phyloP scores from a whole-genome alignment of 2,888 invertebrate species.

The Imbricaverruca yamaguchii region DNA sequence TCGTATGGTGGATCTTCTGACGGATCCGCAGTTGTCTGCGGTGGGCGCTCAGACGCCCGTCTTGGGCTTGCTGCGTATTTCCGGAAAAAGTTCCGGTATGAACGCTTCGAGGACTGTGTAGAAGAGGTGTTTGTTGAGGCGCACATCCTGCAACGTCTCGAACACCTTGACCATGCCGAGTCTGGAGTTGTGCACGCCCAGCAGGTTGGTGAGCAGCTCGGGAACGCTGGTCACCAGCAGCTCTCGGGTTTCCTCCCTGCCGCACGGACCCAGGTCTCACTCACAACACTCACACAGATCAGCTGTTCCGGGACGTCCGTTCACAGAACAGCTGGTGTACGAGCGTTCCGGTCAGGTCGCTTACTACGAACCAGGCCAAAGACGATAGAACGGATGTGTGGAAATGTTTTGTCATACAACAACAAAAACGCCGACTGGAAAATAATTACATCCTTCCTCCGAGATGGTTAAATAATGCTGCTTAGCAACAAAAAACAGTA shows the following conservation, averaged over 20 bases:
- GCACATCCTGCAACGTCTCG: slow-evolving; percentile 72
- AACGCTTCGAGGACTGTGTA: slow-evolving; percentile 50
- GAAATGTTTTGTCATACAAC: no score
- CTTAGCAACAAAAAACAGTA: no score
- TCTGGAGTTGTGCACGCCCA: slow-evolving; percentile 75
- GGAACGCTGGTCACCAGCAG: slow-evolving; percentile 64
- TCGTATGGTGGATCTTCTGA: no score
- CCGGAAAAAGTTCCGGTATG: slow-evolving; percentile 36
- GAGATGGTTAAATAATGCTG: no score
- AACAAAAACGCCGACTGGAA: no score
- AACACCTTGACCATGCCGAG: slow-evolving; percentile 79
- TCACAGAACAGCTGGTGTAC: no score
- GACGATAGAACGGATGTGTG: no score
- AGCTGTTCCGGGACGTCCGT: no score
- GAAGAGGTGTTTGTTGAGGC: slow-evolving; percentile 81
- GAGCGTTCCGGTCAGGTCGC: no score
- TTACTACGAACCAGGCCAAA: no score
- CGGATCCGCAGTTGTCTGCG: background rate
- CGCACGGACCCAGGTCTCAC: slow-evolving; percentile 44
- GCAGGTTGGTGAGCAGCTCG: slow-evolving; percentile 70
- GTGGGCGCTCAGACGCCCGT: background rate
- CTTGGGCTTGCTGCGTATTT: slow-evolving; percentile 27
- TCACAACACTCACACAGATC: no score
- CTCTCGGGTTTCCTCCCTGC: slow-evolving; percentile 58
- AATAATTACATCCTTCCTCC: no score